A percentile compares a stretch with the other conserved stretches of the same genome.
Conservation (phyloP, 1,140 invertebrate genomes). For the Drosophila bipectinata region DNA sequence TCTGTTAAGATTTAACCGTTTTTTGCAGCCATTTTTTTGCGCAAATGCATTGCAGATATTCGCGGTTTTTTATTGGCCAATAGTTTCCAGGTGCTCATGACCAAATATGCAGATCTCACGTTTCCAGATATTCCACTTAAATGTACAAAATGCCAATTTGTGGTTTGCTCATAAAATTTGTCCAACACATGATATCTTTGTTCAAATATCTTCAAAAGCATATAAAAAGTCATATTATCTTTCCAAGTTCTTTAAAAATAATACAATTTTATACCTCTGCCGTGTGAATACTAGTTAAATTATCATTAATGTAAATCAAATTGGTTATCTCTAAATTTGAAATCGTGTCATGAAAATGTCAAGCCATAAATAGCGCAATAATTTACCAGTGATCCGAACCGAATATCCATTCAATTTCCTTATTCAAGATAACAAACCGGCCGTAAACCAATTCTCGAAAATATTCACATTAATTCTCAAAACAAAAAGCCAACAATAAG, state of each 20-base stretch:
- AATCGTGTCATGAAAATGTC: constrained; percentile 43
- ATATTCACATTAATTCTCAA: constrained; percentile 59
- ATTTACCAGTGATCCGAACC: constrained; percentile 14
- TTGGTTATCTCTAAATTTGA: constrained; percentile 30
- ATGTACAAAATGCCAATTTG: neutral
- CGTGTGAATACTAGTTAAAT: constrained; percentile 9
- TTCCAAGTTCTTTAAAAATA: constrained; percentile 1
- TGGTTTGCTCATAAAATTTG: constrained; percentile 11
- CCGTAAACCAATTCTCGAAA: constrained; percentile 50
- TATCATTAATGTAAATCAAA: constrained; percentile 18
- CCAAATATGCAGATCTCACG: constrained; percentile 32
- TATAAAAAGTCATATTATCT: constrained; percentile 8
- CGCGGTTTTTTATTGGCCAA: neutral
- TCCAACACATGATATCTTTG: constrained; percentile 2
- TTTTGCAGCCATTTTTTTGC: neutral
- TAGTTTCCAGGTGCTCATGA: constrained; percentile 5
- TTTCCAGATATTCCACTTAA: constrained; percentile 14
- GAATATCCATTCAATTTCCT: constrained; percentile 28
- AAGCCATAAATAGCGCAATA: constrained; percentile 19
- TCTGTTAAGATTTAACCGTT: neutral
- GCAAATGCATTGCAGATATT: constrained; percentile 2
- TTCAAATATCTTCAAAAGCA: constrained; percentile 17
- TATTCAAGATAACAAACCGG: constrained; percentile 37
- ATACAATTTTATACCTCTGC: constrained; percentile 15
- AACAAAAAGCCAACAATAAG: constrained; percentile 28